Percentiles rank a stretch among this genome's conserved stretches.
phyloP scores from a whole-genome alignment of 1,140 invertebrate species.

The Cherax quadricarinatus region DNA sequence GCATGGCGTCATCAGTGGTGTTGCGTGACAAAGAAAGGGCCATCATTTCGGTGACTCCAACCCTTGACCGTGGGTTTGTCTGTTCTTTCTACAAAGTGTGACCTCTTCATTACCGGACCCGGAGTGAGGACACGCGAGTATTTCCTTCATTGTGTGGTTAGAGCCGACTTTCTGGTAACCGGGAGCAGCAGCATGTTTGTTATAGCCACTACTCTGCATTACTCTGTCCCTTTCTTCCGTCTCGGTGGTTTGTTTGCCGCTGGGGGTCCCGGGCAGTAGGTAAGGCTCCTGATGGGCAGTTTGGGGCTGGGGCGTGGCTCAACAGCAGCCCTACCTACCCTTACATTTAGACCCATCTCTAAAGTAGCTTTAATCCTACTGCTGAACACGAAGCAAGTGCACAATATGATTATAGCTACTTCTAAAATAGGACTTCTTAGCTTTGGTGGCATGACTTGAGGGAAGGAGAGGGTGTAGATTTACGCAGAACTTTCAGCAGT shows the following conservation, averaged over 20 bases:
- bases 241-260: conserved; percentile 69
- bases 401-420: conserved; percentile 12
- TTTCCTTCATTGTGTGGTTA: conserved; percentile 60
- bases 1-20: conserved; percentile 65
- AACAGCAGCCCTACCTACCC: conserved; percentile 57
- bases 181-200: conserved; percentile 64
- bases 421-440: conserved; percentile 54
- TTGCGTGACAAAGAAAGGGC: conserved; percentile 72
- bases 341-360: conserved; percentile 53
- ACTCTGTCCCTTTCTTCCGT: conserved; percentile 68
- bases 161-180: conserved; percentile 72
- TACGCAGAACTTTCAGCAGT: conserved; percentile 75
- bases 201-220: conserved; percentile 66
- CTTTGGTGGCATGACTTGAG: conserved; percentile 68
- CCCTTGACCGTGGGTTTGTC: conserved; percentile 66
- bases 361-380: conserved; percentile 26
- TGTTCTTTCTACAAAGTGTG: conserved; percentile 47
- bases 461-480: conserved; percentile 48
- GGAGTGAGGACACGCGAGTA: conserved; percentile 63
- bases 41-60: conserved; percentile 65
- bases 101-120: conserved; percentile 68
- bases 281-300: conserved; percentile 44
- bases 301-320: conserved; percentile 35
- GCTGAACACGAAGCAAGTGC: not conserved
- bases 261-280: conserved; percentile 61